A percentile compares a stretch with the other conserved stretches of the same genome.
Conservation (phyloP, 2,888 invertebrate genomes). For the Agriopis marginaria region DNA sequence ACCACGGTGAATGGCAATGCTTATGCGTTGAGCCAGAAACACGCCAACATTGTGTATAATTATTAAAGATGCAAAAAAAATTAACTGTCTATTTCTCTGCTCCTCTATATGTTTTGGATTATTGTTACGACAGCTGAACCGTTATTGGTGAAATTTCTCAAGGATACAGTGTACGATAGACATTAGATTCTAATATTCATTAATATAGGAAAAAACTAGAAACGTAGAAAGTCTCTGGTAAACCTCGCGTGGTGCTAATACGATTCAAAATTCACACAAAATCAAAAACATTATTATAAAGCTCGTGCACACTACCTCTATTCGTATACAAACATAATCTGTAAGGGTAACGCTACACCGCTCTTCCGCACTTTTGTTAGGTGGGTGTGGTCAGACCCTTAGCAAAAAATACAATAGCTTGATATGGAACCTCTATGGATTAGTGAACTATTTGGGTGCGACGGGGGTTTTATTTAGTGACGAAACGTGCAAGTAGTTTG, state of each 20-base stretch:
- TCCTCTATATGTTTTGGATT: no score
- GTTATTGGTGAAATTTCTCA: no score
- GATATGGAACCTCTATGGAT: slow-evolving; percentile 26
- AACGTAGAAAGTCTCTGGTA: no score
- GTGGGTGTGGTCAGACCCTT: slow-evolving; percentile 30
- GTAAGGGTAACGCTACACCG: slow-evolving; percentile 29
- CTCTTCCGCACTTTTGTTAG: slow-evolving; percentile 27
- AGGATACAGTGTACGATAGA: no score
- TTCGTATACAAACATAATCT: slow-evolving; percentile 19
- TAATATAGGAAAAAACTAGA: no score
- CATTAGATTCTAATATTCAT: no score
- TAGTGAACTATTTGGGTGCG: slow-evolving; percentile 14
- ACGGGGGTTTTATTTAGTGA: neutral
- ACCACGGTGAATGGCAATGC: no score
- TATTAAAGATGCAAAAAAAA: no score
- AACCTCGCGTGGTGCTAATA: neutral
- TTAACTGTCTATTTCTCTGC: no score
- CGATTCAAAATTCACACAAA: neutral
- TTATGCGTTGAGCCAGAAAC: no score
- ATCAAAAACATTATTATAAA: neutral
- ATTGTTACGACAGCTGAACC: no score
- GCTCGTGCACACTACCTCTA: neutral
- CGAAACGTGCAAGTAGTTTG: neutral
- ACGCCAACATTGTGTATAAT: no score
- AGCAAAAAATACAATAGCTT: slow-evolving; percentile 24